Evolutionary conservation across 2,113 vertebrate species (phyloP).

Genomic region (Rhineura floridana): DNA sequence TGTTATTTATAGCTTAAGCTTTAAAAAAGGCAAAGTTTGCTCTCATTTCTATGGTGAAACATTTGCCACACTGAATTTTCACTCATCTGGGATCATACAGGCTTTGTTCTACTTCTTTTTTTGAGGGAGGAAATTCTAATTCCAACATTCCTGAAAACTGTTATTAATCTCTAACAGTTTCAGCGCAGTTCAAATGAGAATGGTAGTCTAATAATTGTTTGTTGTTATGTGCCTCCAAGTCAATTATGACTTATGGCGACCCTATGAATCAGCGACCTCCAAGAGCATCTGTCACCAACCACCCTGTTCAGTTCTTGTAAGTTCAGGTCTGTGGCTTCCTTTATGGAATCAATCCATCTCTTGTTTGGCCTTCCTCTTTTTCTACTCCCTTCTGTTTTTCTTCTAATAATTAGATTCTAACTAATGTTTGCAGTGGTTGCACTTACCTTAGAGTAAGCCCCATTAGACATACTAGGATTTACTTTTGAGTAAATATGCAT

Average conservation of each 20-base stretch:
- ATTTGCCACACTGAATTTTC: not conserved
- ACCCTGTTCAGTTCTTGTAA: too few species aligned
- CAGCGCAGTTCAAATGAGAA: not conserved
- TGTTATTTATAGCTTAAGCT: not conserved
- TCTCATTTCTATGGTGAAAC: not conserved
- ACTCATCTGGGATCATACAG: not conserved
- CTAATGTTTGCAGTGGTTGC: not conserved
- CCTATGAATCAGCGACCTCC: too few species aligned
- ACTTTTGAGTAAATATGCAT: not conserved
- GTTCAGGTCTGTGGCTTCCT: too few species aligned
- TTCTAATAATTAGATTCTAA: not conserved
- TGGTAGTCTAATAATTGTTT: too few species aligned
- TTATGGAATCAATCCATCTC: too few species aligned
- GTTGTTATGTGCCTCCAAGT: too few species aligned
- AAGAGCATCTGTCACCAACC: too few species aligned
- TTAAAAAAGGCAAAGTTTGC: not conserved
- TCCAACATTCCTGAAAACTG: not conserved
- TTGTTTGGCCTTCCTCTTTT: too few species aligned
- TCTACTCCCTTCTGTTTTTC: too few species aligned
- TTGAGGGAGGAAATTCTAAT: not conserved
- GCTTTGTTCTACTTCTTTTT: not conserved
- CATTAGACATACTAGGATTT: not conserved
- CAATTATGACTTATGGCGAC: too few species aligned
- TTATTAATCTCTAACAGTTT: not conserved
- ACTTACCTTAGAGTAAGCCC: not conserved